Conservation (phyloP, 2,797 vertebrate genomes). For the Furcifer pardalis region DNA sequence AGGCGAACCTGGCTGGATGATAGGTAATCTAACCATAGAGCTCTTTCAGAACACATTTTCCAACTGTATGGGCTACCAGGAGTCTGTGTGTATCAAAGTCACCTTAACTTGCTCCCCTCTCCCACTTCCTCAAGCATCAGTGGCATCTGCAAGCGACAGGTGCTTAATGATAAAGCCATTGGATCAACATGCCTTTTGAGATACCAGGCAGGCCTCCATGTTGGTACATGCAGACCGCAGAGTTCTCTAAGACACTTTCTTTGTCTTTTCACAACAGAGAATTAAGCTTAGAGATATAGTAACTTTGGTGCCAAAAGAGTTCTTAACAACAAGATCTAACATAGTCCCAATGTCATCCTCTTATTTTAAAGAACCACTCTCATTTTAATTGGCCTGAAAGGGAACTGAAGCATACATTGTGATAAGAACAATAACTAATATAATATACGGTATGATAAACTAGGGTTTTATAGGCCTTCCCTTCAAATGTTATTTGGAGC, state of each 20-base stretch:
- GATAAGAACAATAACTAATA: slow-evolving; percentile 69
- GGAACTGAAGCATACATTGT: slow-evolving; percentile 67
- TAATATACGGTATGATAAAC: slow-evolving; percentile 56
- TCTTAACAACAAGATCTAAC: slow-evolving; percentile 69
- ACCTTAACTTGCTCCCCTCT: slow-evolving; percentile 40
- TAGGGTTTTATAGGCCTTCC: slow-evolving; percentile 65
- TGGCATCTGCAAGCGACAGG: slow-evolving; percentile 69
- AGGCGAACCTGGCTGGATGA: not conserved
- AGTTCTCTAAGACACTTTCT: slow-evolving; percentile 69
- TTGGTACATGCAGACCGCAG: slow-evolving; percentile 65
- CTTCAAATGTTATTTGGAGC: slow-evolving; percentile 62
- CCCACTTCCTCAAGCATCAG: slow-evolving; percentile 61
- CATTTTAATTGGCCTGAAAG: slow-evolving; percentile 67
- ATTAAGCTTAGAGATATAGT: slow-evolving; percentile 69
- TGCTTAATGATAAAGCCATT: slow-evolving; percentile 69
- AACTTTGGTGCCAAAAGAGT: slow-evolving; percentile 70
- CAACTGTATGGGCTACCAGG: slow-evolving; percentile 5
- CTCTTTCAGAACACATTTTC: slow-evolving; percentile 1
- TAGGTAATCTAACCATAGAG: not conserved
- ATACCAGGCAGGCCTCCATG: slow-evolving; percentile 62
- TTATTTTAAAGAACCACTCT: slow-evolving; percentile 65
- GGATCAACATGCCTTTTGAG: slow-evolving; percentile 69
- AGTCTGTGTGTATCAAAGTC: slow-evolving; percentile 23
- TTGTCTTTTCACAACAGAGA: slow-evolving; percentile 73
- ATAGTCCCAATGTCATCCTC: slow-evolving; percentile 27